Percentiles rank a stretch among this genome's conserved stretches.
Evolutionary conservation across 2,797 vertebrate species (phyloP).

Genomic region (Cossypha heuglini): DNA sequence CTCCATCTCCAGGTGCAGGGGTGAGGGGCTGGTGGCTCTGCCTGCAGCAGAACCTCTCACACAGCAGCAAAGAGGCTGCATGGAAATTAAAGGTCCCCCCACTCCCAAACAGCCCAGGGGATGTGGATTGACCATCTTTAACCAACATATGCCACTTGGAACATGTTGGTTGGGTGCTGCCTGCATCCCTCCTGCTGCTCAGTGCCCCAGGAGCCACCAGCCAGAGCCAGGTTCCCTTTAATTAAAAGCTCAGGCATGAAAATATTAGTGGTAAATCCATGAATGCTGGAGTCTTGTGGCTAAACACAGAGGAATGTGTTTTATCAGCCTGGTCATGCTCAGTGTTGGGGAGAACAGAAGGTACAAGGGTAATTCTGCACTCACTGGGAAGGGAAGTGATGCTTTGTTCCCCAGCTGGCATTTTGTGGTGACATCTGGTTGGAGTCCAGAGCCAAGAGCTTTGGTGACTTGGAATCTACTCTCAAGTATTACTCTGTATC

Average conservation of each 20-base stretch:
- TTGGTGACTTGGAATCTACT: neutral
- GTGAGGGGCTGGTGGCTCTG: neutral
- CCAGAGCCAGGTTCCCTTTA: neutral
- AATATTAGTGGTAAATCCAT: neutral
- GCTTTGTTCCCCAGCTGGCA: neutral
- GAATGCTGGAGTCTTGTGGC: neutral
- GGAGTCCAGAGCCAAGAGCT: neutral
- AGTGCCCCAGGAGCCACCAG: rapidly evolving
- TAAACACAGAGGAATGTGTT: neutral
- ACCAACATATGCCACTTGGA: neutral
- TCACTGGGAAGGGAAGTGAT: rapidly evolving
- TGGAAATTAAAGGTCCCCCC: rapidly evolving
- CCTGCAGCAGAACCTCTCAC: neutral
- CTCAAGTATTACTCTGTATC: neutral
- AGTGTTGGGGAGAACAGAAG: neutral
- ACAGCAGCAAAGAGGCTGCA: rapidly evolving
- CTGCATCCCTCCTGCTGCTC: neutral
- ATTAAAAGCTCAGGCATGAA: neutral
- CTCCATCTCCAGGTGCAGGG: rapidly evolving
- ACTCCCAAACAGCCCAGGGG: neutral
- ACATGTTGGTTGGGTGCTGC: neutral
- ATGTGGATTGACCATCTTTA: rapidly evolving
- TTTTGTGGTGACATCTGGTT: neutral
- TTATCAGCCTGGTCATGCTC: neutral
- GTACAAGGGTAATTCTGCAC: neutral